Conservation (phyloP, 2,888 invertebrate species). For the Oscheius myriophilus region DNA sequence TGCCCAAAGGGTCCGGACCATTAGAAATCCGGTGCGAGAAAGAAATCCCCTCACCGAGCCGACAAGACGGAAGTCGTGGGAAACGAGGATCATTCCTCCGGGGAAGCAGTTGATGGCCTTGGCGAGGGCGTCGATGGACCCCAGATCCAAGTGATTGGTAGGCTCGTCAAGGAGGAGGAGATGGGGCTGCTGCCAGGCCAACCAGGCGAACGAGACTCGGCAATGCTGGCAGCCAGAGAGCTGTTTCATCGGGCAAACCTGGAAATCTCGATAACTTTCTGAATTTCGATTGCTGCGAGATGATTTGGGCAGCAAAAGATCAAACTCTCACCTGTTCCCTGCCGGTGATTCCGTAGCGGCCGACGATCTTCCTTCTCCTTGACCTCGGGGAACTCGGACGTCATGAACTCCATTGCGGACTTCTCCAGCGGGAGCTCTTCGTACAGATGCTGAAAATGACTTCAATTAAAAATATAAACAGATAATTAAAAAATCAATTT, state of each 20-base stretch:
- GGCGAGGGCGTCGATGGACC: constrained; percentile 93
- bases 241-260: constrained; percentile 92
- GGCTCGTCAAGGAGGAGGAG: constrained; percentile 83
- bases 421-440: constrained; percentile 92
- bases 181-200: constrained; percentile 97
- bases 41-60: constrained; percentile 83
- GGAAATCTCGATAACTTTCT: too few species aligned
- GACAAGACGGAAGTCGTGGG: constrained; percentile 98
- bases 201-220: constrained; percentile 96
- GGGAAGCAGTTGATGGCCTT: constrained; percentile 97
- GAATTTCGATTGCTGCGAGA: too few species aligned
- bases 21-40: too few species aligned
- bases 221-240: constrained; percentile 97
- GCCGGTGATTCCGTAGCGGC: constrained; percentile 95
- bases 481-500: too few species aligned
- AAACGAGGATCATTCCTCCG: constrained; percentile 97
- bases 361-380: constrained; percentile 98
- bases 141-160: constrained; percentile 84
- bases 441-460: constrained; percentile 85
- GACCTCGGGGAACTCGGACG: constrained; percentile 93
- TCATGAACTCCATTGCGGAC: constrained; percentile 97
- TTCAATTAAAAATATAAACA: too few species aligned
- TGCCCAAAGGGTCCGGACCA: too few species aligned
- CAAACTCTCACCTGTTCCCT: constrained; percentile 83
- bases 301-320: too few species aligned